Percentiles rank a stretch among this genome's conserved stretches.
Evolutionary conservation across 2,888 invertebrate species (phyloP).

Genomic region (Oxycera nigricornis): DNA sequence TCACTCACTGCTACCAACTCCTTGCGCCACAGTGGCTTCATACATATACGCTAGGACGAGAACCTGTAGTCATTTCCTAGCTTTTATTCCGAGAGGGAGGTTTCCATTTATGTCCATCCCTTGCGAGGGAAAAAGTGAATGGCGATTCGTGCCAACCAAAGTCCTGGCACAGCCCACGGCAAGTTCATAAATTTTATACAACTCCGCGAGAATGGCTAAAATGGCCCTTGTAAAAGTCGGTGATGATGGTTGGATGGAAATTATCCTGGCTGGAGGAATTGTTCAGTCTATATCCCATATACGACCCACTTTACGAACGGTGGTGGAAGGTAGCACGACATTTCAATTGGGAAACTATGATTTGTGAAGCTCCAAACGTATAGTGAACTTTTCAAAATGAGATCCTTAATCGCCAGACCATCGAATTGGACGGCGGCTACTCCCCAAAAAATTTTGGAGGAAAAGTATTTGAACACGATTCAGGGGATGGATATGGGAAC

Average conservation of each 20-base stretch:
- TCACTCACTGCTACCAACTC: too few species aligned
- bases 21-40: not conserved
- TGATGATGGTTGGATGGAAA: conserved; percentile 3
- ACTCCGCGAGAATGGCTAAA: conserved; percentile 24
- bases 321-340: not conserved
- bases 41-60: not conserved
- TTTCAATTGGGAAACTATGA: not conserved
- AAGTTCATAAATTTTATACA: conserved; percentile 47
- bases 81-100: conserved; percentile 46
- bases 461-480: not conserved
- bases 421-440: conserved; percentile 31
- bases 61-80: not conserved
- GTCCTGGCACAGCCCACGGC: conserved; percentile 45
- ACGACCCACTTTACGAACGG: not conserved
- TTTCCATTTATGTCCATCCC: conserved; percentile 48
- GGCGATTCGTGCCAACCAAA: conserved; percentile 47
- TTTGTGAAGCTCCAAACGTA: not conserved
- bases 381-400: not conserved
- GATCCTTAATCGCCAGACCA: not conserved
- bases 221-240: not conserved
- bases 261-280: conserved; percentile 10
- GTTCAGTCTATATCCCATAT: conserved; percentile 6
- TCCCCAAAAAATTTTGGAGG: not conserved
- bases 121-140: conserved; percentile 45
- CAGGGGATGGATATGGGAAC: not conserved